A percentile compares a stretch with the other conserved stretches of the same genome.
phyloP scores from a whole-genome alignment of 2,888 invertebrate species.

The Philereme vetulata region DNA sequence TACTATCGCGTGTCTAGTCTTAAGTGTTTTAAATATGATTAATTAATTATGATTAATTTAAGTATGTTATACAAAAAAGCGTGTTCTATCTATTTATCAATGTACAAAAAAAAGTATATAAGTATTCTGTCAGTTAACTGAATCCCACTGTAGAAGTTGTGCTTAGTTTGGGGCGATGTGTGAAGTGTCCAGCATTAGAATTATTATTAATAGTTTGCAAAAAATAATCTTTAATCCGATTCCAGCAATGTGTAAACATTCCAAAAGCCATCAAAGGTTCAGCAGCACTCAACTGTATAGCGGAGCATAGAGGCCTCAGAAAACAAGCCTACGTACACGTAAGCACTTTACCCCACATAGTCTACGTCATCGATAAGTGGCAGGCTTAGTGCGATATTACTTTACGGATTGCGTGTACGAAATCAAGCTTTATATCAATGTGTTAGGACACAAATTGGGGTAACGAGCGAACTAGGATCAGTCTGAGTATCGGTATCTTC shows the following conservation, averaged over 20 bases:
- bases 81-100: too few relatives aligned
- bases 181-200: too few relatives aligned
- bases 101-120: too few relatives aligned
- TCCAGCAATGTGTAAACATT: slow-evolving; percentile 47
- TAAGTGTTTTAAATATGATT: too few relatives aligned
- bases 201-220: too few relatives aligned
- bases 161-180: too few relatives aligned
- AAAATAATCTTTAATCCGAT: neutral
- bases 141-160: too few relatives aligned
- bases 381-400: slow-evolving; percentile 33
- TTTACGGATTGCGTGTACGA: slow-evolving; percentile 6
- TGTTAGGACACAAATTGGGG: slow-evolving; percentile 10
- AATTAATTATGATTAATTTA: too few relatives aligned
- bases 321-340: slow-evolving; percentile 36
- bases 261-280: slow-evolving; percentile 54
- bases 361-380: slow-evolving; percentile 35
- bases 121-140: too few relatives aligned
- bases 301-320: slow-evolving; percentile 24
- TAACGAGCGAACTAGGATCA: slow-evolving; percentile 11
- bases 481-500: slow-evolving; percentile 16
- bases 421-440: slow-evolving; percentile 6
- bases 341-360: slow-evolving; percentile 44
- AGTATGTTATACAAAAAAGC: too few relatives aligned
- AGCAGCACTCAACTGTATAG: slow-evolving; percentile 47
- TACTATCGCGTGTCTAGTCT: too few relatives aligned